A percentile compares a stretch with the other conserved stretches of the same genome.
These are phyloP conservation scores for Mesocentrotus franciscanus DNA, from an alignment of 53 echinoderm and acorn worm species.

Conservation along the genomic window DNA sequence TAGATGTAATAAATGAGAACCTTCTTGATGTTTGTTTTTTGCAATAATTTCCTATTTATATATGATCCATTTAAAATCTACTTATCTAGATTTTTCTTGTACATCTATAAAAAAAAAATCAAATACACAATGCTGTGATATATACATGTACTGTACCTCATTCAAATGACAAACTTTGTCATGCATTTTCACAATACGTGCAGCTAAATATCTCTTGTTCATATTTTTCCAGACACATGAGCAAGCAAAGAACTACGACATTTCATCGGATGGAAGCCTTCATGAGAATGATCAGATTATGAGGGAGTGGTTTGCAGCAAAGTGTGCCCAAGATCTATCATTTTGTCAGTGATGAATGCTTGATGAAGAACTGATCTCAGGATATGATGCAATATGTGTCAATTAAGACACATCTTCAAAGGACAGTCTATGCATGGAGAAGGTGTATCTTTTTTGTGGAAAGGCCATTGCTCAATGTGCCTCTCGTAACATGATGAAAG, in stretches of 20 bases:
- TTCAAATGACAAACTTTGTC: background rate
- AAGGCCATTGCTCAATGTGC: background rate
- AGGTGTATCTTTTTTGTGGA: background rate
- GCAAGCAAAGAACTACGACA: slow-evolving; percentile 77
- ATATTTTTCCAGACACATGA: slow-evolving; percentile 80
- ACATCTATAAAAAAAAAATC: too few species aligned
- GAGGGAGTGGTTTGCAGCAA: slow-evolving; percentile 86
- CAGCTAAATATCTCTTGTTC: background rate
- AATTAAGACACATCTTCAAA: background rate
- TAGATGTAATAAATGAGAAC: too few species aligned
- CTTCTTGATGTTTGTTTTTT: too few species aligned
- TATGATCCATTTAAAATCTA: too few species aligned
- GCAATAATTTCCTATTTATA: too few species aligned
- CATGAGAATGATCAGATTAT: slow-evolving; percentile 74
- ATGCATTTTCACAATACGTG: background rate
- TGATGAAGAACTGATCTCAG: background rate
- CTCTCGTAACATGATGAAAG: background rate
- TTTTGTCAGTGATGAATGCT: slow-evolving; percentile 81
- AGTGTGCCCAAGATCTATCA: slow-evolving; percentile 76
- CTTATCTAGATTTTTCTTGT: too few species aligned
- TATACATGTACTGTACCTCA: background rate
- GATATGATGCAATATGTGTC: background rate
- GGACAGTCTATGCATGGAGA: background rate
- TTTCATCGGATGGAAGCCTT: slow-evolving; percentile 63
- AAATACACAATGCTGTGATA: too few species aligned